Evolutionary conservation across 2,113 vertebrate genomes (phyloP).

Genomic region (Gobius niger): DNA sequence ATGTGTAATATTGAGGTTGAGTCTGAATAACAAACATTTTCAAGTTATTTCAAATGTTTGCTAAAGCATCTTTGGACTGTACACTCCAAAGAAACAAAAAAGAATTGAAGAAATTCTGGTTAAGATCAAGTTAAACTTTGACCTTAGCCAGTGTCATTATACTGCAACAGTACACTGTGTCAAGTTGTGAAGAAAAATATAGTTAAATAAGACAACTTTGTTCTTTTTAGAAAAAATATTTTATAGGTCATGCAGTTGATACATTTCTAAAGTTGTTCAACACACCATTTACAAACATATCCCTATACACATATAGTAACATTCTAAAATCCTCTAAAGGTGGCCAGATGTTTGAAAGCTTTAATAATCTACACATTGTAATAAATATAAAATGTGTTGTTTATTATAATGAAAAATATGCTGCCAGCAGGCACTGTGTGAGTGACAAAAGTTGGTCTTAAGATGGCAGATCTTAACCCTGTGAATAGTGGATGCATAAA

Average conservation of each 20-base stretch:
- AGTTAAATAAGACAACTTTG: slow-evolving; percentile 12
- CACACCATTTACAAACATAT: slow-evolving; percentile 41
- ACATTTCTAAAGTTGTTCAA: slow-evolving; percentile 48
- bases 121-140: not conserved
- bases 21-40: no score
- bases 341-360: slow-evolving; percentile 40
- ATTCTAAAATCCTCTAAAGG: slow-evolving; percentile 25
- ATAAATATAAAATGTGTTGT: slow-evolving; percentile 74
- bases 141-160: not conserved
- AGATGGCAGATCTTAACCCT: slow-evolving; percentile 45
- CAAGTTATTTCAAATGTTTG: no score
- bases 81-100: no score
- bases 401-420: slow-evolving; percentile 61
- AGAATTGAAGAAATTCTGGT: not conserved
- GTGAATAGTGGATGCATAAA: slow-evolving; percentile 22
- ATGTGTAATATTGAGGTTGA: no score
- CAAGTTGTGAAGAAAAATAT: not conserved
- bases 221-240: slow-evolving; percentile 73
- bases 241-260: slow-evolving; percentile 75
- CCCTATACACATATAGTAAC: slow-evolving; percentile 8
- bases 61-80: no score
- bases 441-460: slow-evolving; percentile 16
- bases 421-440: slow-evolving; percentile 41
- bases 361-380: slow-evolving; percentile 24
- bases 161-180: slow-evolving; percentile 15